Evolutionary conservation across 2,888 invertebrate genomes (phyloP), one percentile per base, ranked within the genome.

Genomic region (Trichogramma dendrolimi): DNA sequence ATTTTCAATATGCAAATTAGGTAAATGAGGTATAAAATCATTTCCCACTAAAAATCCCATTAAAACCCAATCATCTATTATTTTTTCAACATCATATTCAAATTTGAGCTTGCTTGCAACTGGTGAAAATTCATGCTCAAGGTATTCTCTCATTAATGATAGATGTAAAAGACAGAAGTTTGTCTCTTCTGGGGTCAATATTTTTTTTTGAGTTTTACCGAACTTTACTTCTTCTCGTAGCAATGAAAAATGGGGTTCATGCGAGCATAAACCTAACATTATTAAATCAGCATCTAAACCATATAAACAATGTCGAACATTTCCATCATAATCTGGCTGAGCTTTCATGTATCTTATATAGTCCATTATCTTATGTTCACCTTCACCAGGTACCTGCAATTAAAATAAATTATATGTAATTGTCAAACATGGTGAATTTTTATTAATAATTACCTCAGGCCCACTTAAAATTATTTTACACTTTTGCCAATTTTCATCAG

Each of bases 361-460:
- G 79, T 98, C 98, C 97, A 98, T 97, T 66, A 98, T 95, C 81
- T 98, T 98, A 77, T 96, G 96, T 79, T 97, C 96, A 1, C 96
- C 98, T 83, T 98, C 98, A 0, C 98, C 98, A 1, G 97, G 96
- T 2, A 93, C 89, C 89, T 90, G 69, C 60, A 73, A 76, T 68
- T 67, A 58, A 67, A 64, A 40, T 39, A 40, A 60, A 46, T 6
- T 10, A 55, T 44, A 53, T 56, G 7, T 46, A 56, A 39, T 57
- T 50, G 5, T 27, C 27, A 64, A 58, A 63, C 62, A 54, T 40
- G 5, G 42, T 27, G 27, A 39, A 4, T 44, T n/a, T 41, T 53
- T 51, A n/a, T 61, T 48, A 52, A 40, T 47, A 51, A 42, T 60
- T 71, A 94, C 94, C 86, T 96, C 92, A 80, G 96, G 95, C 3